These are phyloP conservation scores for Sarcophilus harrisii DNA, from an alignment of 2,797 vertebrate species.

Conservation along the genomic window DNA sequence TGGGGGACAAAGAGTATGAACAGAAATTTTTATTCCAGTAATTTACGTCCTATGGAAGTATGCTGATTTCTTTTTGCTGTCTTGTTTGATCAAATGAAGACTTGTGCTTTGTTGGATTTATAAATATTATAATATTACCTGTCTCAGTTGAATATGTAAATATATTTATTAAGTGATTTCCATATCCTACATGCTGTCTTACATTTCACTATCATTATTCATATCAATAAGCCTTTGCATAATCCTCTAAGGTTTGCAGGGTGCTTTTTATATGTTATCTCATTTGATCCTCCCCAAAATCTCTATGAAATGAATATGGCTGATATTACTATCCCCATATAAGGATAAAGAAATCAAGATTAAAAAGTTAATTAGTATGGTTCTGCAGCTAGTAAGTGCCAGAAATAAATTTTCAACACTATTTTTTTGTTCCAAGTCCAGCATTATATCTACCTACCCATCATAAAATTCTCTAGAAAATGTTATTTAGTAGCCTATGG, in stretches of 20 bases:
- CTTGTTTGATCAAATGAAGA: neutral
- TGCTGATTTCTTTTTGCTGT: neutral
- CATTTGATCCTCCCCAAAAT: neutral
- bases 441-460: neutral
- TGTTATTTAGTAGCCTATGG: neutral
- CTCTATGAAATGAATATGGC: neutral
- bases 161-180: neutral
- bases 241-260: neutral
- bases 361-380: neutral
- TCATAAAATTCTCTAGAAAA: constrained; percentile 18
- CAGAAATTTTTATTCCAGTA: neutral
- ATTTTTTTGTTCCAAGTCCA: neutral
- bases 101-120: neutral
- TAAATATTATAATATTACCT: neutral
- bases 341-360: neutral
- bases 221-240: neutral
- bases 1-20: neutral
- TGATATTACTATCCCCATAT: neutral
- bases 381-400: neutral
- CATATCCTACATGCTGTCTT: neutral
- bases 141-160: neutral
- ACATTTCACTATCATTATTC: neutral
- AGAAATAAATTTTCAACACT: neutral
- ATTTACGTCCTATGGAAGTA: neutral
- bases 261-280: neutral